These are phyloP conservation scores for Cataglyphis hispanica DNA, from an alignment of 1,140 invertebrate genomes.

Conservation along the genomic window DNA sequence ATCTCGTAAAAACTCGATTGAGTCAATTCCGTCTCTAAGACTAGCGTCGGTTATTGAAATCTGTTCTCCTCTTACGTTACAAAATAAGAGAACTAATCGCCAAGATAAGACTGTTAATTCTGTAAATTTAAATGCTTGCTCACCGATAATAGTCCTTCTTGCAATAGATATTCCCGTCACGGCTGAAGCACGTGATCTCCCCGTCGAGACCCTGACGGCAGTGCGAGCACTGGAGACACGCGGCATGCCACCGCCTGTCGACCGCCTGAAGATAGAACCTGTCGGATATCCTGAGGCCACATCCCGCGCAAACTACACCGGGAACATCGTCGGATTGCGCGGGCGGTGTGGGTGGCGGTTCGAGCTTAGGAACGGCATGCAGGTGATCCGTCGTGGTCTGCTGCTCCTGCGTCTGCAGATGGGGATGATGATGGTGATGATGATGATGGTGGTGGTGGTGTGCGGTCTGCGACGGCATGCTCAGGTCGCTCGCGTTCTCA, in stretches of 20 bases:
- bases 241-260: slow-evolving; percentile 96
- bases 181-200: slow-evolving; percentile 96
- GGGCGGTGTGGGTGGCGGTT: slow-evolving; percentile 86
- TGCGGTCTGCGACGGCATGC: slow-evolving; percentile 80
- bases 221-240: slow-evolving; percentile 96
- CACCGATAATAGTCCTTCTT: slow-evolving; percentile 99
- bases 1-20: slow-evolving; percentile 8
- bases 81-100: background rate
- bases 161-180: slow-evolving; percentile 98
- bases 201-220: slow-evolving; percentile 96
- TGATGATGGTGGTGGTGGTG: slow-evolving; percentile 78
- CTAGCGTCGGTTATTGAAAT: background rate
- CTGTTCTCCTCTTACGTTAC: background rate
- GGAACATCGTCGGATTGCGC: slow-evolving; percentile 84
- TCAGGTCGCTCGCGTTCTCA: slow-evolving; percentile 81
- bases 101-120: background rate
- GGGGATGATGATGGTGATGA: slow-evolving; percentile 78
- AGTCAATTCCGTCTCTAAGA: background rate
- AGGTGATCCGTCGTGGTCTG: slow-evolving; percentile 74
- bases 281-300: slow-evolving; percentile 93
- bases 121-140: slow-evolving; percentile 82
- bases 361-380: slow-evolving; percentile 87
- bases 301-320: slow-evolving; percentile 93
- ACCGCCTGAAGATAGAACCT: slow-evolving; percentile 97
- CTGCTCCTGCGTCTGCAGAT: slow-evolving; percentile 80